Base-by-base conservation (phyloP, 1,140 invertebrate species). In the Brachionus rotundiformis region DNA sequence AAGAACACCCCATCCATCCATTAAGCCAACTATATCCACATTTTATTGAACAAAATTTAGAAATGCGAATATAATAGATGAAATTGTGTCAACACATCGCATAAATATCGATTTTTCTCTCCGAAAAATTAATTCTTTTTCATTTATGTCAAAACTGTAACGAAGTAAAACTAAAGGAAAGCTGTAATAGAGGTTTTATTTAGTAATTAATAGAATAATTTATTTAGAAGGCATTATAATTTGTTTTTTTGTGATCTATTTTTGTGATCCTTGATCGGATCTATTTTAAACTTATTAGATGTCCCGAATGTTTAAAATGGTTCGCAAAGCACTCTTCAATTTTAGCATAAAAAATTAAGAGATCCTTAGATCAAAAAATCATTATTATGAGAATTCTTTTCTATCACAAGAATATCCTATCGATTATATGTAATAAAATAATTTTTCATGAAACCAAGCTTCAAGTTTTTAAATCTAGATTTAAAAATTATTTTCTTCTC, bases 1-100 rank as follows among this genome's bases (percentile, higher is more conserved):
- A 19, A 54, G 19, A 54, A 19, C 19, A 49, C 16, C 19, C 16
- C 19, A 49, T 49, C 47, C 47, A 54, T 54, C n/a, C n/a, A n/a
- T 41, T 6, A 13, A 41, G 11, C 10, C 39, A 11, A 11, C 39
- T 3, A 13, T 13, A 41, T 41, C n/a, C 47, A 19, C 47, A 19
- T 54, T 54, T 49, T 5, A 54, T 54, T 54, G 47, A 54, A 54
- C 47, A 54, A 19, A 16, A 54, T 54, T 8, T 27, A 27, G 29
- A 29, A 63, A 33, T 29, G 29, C 61, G 61, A 63, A 63, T 63
- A 16, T 27, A 33, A 63, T 13, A 25, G n/a, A 63, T 16, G 27
- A 63, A 29, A 63, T 63, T 63, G 47, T 54, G 61, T 63, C 61
- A 63, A 63, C 61, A 63, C 29, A 63, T 29, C 61, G 61, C 11